phyloP scores from a whole-genome alignment of 1,140 invertebrate genomes.

The Eciton burchellii region DNA sequence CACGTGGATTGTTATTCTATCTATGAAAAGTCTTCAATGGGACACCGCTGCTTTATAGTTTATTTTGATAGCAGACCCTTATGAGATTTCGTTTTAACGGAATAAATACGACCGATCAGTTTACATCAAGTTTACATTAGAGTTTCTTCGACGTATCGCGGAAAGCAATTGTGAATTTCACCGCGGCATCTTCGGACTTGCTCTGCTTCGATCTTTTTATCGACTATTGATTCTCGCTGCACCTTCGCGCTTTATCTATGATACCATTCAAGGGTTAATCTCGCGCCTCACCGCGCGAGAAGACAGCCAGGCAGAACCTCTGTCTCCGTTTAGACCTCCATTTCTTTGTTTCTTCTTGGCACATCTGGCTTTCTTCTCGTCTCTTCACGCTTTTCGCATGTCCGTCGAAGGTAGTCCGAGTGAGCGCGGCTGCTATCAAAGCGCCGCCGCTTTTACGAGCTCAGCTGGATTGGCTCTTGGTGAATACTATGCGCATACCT shows the following conservation, averaged over 20 bases:
- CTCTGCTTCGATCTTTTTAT: neutral
- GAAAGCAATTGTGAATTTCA: neutral
- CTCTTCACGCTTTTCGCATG: slow-evolving; percentile 16
- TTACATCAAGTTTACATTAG: neutral
- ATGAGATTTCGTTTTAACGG: no score
- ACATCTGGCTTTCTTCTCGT: slow-evolving; percentile 24
- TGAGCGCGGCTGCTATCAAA: slow-evolving; percentile 4
- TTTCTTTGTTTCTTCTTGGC: neutral
- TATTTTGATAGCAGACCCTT: no score
- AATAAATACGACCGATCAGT: no score
- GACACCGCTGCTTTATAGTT: no score
- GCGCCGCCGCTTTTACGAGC: slow-evolving; percentile 16
- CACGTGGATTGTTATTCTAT: no score
- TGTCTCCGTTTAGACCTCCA: neutral
- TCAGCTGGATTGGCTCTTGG: neutral
- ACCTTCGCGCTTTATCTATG: neutral
- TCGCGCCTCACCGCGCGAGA: neutral
- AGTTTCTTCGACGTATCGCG: neutral
- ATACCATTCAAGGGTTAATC: slow-evolving; percentile 42
- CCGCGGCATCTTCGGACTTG: neutral
- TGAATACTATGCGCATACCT: neutral
- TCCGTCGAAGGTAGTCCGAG: slow-evolving; percentile 41
- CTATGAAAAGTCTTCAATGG: no score
- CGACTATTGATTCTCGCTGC: neutral
- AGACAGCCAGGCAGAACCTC: neutral